These are phyloP conservation scores for Acronicta alni DNA, from an alignment of 2,888 invertebrate genomes.

Conservation along the genomic window DNA sequence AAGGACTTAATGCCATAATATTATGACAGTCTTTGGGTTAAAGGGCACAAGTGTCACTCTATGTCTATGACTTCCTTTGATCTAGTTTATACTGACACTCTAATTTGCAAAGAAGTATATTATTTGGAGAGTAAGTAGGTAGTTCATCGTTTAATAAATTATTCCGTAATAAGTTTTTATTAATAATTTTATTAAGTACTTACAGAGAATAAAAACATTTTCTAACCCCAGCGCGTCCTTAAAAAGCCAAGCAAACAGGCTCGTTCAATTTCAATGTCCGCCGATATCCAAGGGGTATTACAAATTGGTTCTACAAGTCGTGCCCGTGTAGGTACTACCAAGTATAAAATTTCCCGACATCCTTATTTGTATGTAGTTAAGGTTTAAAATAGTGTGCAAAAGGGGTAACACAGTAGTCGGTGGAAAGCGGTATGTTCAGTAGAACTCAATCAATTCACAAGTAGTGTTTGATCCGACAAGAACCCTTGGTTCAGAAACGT, in stretches of 20 bases:
- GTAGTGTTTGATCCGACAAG: conserved; percentile 81
- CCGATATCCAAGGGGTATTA: conserved; percentile 70
- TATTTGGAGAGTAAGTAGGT: too few species aligned
- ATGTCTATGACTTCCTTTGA: too few species aligned
- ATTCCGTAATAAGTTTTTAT: not conserved
- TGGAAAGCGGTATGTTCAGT: conserved; percentile 52
- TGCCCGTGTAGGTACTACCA: conserved; percentile 3
- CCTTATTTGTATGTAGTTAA: conserved; percentile 50
- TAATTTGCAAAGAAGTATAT: too few species aligned
- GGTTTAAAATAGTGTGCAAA: conserved; percentile 49
- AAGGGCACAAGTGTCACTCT: too few species aligned
- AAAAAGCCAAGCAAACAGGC: conserved; percentile 75
- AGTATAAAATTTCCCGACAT: conserved; percentile 13
- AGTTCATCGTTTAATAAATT: too few species aligned
- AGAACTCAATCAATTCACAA: conserved; percentile 81
- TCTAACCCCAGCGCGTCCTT: conserved; percentile 29
- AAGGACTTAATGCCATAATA: too few species aligned
- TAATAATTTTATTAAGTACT: conserved; percentile 8
- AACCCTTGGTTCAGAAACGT: conserved; percentile 60
- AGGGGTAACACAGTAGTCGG: conserved; percentile 19
- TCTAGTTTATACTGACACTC: too few species aligned
- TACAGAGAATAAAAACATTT: conserved; percentile 19
- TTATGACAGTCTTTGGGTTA: too few species aligned
- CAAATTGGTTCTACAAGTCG: conserved; percentile 59
- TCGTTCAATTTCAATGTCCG: conserved; percentile 75